Percentiles rank a stretch among this genome's conserved stretches.
phyloP scores from a whole-genome alignment of 2,113 vertebrate genomes.

The Bufo bufo region DNA sequence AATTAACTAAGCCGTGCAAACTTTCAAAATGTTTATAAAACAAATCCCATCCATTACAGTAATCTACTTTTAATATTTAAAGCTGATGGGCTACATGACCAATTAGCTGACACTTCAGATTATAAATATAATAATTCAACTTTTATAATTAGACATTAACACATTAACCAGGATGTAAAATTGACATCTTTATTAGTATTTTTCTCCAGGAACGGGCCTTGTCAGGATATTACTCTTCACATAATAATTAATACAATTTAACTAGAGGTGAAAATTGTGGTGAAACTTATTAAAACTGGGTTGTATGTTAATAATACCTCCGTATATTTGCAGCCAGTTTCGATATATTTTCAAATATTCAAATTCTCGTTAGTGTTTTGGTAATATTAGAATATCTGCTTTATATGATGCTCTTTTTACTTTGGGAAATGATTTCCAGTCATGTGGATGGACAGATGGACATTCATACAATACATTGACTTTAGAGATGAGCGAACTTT shows the following conservation, averaged over 20 bases:
- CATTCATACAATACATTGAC: no score
- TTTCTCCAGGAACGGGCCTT: conserved; percentile 30
- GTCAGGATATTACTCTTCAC: conserved; percentile 47
- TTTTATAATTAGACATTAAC: conserved; percentile 48
- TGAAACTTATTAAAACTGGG: conserved; percentile 31
- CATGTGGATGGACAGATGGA: no score
- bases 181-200: conserved; percentile 56
- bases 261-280: conserved; percentile 26
- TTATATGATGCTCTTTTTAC: no score
- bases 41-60: conserved; percentile 37
- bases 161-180: conserved; percentile 50
- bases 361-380: background rate
- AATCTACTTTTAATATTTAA: conserved; percentile 51
- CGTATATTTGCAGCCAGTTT: background rate
- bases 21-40: conserved; percentile 36
- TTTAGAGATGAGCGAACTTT: no score
- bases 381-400: no score
- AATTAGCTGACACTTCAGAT: conserved; percentile 47
- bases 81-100: conserved; percentile 48
- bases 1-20: conserved; percentile 21
- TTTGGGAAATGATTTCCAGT: background rate
- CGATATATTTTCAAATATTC: background rate
- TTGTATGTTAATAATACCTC: conserved; percentile 24
- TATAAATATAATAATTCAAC: conserved; percentile 51
- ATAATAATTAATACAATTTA: conserved; percentile 43